Evolutionary conservation across 2,113 vertebrate genomes (phyloP).

Genomic region (Sebastes schlegelii): DNA sequence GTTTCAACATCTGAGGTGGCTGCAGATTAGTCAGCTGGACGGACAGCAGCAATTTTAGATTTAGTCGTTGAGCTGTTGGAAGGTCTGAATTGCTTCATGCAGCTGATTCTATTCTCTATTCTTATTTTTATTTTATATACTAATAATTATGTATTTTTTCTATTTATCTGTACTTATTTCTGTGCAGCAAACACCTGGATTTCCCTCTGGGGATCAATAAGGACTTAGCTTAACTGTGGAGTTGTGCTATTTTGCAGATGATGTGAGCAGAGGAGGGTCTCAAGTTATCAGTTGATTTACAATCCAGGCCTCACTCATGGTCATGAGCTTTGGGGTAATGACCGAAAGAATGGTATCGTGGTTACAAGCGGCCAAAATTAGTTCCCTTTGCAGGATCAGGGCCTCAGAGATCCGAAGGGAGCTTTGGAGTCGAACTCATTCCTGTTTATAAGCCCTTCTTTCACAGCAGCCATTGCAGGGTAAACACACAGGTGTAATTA

Average conservation of each 20-base stretch:
- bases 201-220: neutral
- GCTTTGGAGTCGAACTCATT: neutral
- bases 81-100: neutral
- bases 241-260: neutral
- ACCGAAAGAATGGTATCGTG: neutral
- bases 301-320: neutral
- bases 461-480: too few relatives aligned
- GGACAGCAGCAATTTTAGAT: conserved; percentile 34
- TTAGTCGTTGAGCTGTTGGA: conserved; percentile 15
- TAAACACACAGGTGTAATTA: too few relatives aligned
- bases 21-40: conserved; percentile 31
- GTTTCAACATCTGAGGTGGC: conserved; percentile 35
- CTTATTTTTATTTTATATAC: too few relatives aligned
- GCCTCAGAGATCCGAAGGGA: neutral
- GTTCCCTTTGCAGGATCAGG: conserved; percentile 10
- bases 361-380: neutral
- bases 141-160: neutral
- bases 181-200: neutral
- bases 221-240: neutral
- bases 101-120: neutral
- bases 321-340: neutral
- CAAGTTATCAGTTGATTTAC: conserved; percentile 35
- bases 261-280: neutral
- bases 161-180: neutral
- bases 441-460: too few relatives aligned